Evolutionary conservation across 2,888 invertebrate species (phyloP).

Genomic region (Cyclophora punctaria): DNA sequence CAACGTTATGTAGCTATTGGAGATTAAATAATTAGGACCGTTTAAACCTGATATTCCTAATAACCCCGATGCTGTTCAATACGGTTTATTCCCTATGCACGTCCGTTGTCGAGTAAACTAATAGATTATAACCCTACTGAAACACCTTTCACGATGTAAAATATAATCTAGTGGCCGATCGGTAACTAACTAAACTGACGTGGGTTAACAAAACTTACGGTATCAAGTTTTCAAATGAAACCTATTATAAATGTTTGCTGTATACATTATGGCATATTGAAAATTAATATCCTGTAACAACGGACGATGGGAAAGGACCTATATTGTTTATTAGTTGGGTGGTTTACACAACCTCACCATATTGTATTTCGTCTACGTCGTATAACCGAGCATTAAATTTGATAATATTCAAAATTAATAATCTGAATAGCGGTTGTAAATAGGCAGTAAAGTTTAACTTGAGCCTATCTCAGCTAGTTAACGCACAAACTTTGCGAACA

Average conservation of each 20-base stretch:
- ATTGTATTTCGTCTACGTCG: conserved; percentile 44
- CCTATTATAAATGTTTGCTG: conserved; percentile 17
- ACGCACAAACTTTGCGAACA: conserved; percentile 20
- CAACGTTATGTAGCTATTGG: too few species aligned
- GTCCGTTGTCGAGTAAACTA: too few species aligned
- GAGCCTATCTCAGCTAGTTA: conserved; percentile 28
- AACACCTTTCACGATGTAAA: conserved; percentile 3
- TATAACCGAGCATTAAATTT: conserved; percentile 34
- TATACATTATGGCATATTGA: conserved; percentile 22
- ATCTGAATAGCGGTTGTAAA: conserved; percentile 33
- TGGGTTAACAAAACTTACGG: too few species aligned
- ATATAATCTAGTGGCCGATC: not conserved
- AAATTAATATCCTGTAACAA: conserved; percentile 46
- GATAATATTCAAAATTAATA: conserved; percentile 38
- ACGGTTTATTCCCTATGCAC: too few species aligned
- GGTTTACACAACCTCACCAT: conserved; percentile 43
- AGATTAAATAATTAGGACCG: too few species aligned
- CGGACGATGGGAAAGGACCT: conserved; percentile 32
- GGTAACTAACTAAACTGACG: not conserved
- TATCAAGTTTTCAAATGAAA: conserved; percentile 8
- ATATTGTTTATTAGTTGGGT: conserved; percentile 47
- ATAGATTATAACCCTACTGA: too few species aligned
- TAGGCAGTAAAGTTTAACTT: conserved; percentile 31
- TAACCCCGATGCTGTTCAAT: too few species aligned
- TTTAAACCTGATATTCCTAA: too few species aligned